phyloP scores from a whole-genome alignment of 2,797 vertebrate genomes.

The Lateolabrax maculatus region DNA sequence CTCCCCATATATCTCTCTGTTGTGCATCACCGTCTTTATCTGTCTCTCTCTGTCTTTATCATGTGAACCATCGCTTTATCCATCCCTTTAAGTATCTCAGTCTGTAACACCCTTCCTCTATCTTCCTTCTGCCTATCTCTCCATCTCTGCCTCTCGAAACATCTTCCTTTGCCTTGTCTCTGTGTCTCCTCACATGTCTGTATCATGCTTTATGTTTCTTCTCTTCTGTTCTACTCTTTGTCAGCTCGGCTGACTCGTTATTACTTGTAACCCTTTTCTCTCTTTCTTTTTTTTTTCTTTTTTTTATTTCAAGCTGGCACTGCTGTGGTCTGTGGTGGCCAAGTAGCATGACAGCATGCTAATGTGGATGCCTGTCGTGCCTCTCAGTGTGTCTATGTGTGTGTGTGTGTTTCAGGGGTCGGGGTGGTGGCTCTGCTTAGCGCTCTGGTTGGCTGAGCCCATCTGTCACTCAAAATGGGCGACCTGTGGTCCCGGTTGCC shows the following conservation, averaged over 20 bases:
- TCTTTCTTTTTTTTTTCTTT: background rate
- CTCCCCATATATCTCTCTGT: conserved; percentile 62
- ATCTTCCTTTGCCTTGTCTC: conserved; percentile 48
- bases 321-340: conserved; percentile 36
- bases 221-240: conserved; percentile 23
- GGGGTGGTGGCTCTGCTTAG: conserved; percentile 80
- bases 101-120: conserved; percentile 62
- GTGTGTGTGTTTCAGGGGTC: conserved; percentile 38
- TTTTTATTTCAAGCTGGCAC: conserved; percentile 11
- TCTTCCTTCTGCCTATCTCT: conserved; percentile 59
- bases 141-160: conserved; percentile 68
- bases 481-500: conserved; percentile 85
- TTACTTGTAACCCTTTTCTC: conserved; percentile 4
- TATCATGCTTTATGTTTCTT: conserved; percentile 18
- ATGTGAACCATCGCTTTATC: conserved; percentile 66
- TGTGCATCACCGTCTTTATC: conserved; percentile 65
- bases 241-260: conserved; percentile 27
- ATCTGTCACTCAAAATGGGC: conserved; percentile 92
- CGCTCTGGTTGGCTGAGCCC: conserved; percentile 91
- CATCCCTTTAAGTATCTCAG: conserved; percentile 66
- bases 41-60: conserved; percentile 70
- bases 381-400: conserved; percentile 64
- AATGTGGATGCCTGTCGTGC: conserved; percentile 84
- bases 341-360: conserved; percentile 45
- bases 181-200: conserved; percentile 40